Percentiles rank a stretch among this genome's conserved stretches.
Evolutionary conservation across 1,140 invertebrate genomes (phyloP).

Genomic region (Drosophila seguyi): DNA sequence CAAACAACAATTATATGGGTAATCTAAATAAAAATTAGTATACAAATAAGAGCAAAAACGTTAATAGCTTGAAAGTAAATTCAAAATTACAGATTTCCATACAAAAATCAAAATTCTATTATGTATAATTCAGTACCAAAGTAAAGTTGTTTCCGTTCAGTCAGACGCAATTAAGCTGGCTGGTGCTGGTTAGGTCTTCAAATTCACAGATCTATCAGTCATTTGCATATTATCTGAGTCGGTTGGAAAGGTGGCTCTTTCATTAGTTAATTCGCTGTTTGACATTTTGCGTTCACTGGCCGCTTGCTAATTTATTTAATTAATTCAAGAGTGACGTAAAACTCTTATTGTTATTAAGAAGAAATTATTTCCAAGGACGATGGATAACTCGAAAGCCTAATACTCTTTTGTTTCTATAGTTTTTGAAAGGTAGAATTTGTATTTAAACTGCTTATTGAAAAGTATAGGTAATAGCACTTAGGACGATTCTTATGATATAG

Average conservation of each 20-base stretch:
- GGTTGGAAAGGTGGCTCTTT: slow-evolving; percentile 9
- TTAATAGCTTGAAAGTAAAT: too few relatives aligned
- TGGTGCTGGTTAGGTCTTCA: slow-evolving; percentile 16
- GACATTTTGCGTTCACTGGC: slow-evolving; percentile 58
- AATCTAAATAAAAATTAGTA: too few relatives aligned
- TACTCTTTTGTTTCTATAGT: not conserved
- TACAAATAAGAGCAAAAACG: not conserved
- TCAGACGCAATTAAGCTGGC: slow-evolving; percentile 1
- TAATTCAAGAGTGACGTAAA: slow-evolving; percentile 53
- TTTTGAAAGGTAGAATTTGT: not conserved
- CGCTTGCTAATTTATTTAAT: slow-evolving; percentile 51
- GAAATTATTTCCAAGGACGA: slow-evolving; percentile 1
- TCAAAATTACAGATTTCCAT: not conserved
- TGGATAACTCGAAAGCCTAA: not conserved
- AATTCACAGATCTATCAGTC: slow-evolving; percentile 1
- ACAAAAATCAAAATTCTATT: slow-evolving; percentile 10
- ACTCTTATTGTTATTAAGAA: slow-evolving; percentile 46
- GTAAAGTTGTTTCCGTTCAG: slow-evolving; percentile 11
- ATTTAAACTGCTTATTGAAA: too few relatives aligned
- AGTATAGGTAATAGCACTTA: too few relatives aligned
- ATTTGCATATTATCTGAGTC: slow-evolving; percentile 48
- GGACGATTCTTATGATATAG: too few relatives aligned
- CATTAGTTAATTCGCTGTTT: slow-evolving; percentile 66
- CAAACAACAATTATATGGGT: not conserved
- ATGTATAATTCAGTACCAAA: slow-evolving; percentile 21